Conservation (phyloP, 1,140 invertebrate species). For the Triops cancriformis region DNA sequence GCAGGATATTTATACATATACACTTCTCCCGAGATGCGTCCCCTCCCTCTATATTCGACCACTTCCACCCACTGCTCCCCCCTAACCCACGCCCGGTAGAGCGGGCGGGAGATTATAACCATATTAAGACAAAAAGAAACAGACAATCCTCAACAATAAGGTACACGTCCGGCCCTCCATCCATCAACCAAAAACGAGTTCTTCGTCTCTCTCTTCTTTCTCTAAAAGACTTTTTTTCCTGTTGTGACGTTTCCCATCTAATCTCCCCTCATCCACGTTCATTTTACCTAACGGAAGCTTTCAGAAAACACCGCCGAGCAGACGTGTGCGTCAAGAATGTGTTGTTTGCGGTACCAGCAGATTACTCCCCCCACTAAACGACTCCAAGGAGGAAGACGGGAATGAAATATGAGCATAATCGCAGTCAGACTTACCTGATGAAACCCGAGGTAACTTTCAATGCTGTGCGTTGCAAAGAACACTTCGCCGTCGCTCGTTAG, state of each 20-base stretch:
- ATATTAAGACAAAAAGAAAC: slow-evolving; percentile 14
- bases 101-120: background rate
- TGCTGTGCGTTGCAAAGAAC: slow-evolving; percentile 97
- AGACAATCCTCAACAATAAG: slow-evolving; percentile 6
- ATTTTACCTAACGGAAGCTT: background rate
- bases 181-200: slow-evolving; percentile 9
- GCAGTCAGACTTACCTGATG: slow-evolving; percentile 77
- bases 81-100: background rate
- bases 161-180: background rate
- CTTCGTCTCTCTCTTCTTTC: background rate
- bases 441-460: slow-evolving; percentile 98
- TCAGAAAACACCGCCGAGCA: background rate
- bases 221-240: background rate
- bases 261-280: background rate
- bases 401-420: background rate
- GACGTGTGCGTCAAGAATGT: slow-evolving; percentile 13
- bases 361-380: background rate
- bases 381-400: background rate
- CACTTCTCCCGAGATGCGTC: background rate
- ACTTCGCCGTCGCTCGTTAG: slow-evolving; percentile 97
- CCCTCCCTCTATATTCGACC: background rate
- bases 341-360: background rate
- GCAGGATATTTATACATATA: background rate
- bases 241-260: background rate
- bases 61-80: background rate